These are phyloP conservation scores for Crenichthys baileyi DNA, from an alignment of 2,797 vertebrate genomes.

Conservation along the genomic window DNA sequence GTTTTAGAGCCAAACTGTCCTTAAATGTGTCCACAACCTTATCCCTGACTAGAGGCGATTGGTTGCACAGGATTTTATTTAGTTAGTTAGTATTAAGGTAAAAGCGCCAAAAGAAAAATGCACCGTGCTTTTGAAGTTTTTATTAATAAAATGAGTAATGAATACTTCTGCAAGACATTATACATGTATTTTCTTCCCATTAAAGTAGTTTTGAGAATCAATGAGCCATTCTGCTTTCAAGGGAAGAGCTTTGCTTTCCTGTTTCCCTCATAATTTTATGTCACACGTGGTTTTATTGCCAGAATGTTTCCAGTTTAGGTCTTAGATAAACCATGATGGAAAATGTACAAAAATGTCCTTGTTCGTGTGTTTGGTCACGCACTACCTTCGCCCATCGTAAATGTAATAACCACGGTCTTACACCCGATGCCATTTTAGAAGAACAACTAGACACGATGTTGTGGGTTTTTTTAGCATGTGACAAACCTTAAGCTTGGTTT, in stretches of 20 bases:
- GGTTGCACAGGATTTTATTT: conserved; percentile 1
- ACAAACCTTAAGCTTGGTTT: not conserved
- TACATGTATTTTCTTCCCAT: conserved; percentile 22
- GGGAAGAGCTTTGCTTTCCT: conserved; percentile 28
- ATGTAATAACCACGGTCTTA: too few relatives aligned
- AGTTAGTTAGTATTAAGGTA: not conserved
- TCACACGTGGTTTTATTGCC: conserved; percentile 13
- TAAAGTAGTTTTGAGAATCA: conserved; percentile 25
- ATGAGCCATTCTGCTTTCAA: conserved; percentile 28
- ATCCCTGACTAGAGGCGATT: not conserved
- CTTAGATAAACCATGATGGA: conserved; percentile 29
- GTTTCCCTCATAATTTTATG: conserved; percentile 22
- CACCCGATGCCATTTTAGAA: not conserved
- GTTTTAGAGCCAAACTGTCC: too few relatives aligned
- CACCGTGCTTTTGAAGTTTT: not conserved
- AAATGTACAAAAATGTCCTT: conserved; percentile 19
- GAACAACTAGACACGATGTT: not conserved
- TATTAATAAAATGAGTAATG: too few relatives aligned
- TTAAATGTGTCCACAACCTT: not conserved
- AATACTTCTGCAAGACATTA: not conserved
- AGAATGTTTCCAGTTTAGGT: conserved; percentile 16
- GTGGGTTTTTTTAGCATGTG: not conserved
- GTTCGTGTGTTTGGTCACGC: too few relatives aligned
- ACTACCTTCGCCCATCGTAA: too few relatives aligned
- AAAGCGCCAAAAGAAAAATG: too few relatives aligned